Base-by-base conservation (phyloP, 1,140 invertebrate species). In the Drosophila pseudoananassae region DNA sequence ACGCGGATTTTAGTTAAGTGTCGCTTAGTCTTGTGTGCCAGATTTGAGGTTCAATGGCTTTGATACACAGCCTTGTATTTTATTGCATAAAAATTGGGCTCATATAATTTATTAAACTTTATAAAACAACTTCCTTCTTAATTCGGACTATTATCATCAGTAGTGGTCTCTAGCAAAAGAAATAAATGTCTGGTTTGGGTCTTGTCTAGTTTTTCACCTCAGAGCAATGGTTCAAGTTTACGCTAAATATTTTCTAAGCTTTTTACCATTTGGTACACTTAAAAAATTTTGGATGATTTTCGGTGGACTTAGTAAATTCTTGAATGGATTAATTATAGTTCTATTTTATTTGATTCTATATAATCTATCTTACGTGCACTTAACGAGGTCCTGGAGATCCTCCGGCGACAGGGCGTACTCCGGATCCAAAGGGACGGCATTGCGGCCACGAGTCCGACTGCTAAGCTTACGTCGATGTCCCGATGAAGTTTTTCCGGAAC, bases 301-400 rank as follows among this genome's bases (percentile, higher is more conserved):
- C 7, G 6, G 6, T 29, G 27, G 27, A 8, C 27, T 29, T 7
- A 7, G 1, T 29, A 6, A 7, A 8, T 29, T 29, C 0, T 29
- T 29, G 27, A 0, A 8, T 29, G 27, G 4, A 29, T 29, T 7
- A 33, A 33, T 33, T 33, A 10, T 10, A 9, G 8, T 8, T 10
- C 9, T 12, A 33, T 33, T 33, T 33, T 33, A 33, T 9, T 33
- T 33, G 31, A 20, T 1, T 20, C 20, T 2, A 12, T 33, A 9
- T 33, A 36, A 36, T 36, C 12, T 10, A 36, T 0, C 90, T 85
- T 83, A 91, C 90, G 70, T 91, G 90, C 90, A 91, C 63, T 91
- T 91, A 43, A 91, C 88, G 29, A 91, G 49, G 59, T 91, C 90
- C 63, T 78, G 68, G 5, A 85, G 74, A 54, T 91, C 90, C 15